Base-by-base conservation (phyloP, 2,113 vertebrate species). In the Morone saxatilis region DNA sequence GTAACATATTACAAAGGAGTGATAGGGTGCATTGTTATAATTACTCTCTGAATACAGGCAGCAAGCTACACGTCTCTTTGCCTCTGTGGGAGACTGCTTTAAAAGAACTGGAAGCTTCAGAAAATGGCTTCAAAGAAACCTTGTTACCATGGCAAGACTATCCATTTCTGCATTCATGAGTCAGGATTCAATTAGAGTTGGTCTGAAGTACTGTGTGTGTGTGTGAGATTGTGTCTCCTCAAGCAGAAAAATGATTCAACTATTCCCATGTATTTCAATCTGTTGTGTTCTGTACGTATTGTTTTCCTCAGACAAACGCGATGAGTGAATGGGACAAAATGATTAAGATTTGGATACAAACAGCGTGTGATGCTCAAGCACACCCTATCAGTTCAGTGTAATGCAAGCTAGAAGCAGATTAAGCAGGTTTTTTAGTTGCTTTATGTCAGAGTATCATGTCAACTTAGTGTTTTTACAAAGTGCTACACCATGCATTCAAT, bases 381-480 rank as follows among this genome's bases (percentile, higher is more conserved):
- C 93, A 94, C 94, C 93, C 92, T 83, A 93, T 95, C 92, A 89
- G 82, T 91, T 93, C 89, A 90, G 63, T 89, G 88, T 89, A 91
- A 91, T 84, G 81, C 71, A 83, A 91, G 87, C 87, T 86, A 48
- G 62, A 90, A 91, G 93, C 90, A 85, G 83, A 69, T 69, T 2
- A 74, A 80, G 84, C 85, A 63, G 50, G 54, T 63, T 51, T 53
- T 74, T 59, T 51, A 56, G 48, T 73, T 67, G 84, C 81, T 78
- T 50, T 47, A 19, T 53, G 19, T 78, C 74, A 51, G 65, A 48
- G 38, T 54, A 40, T 31, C 54, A 77, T 22, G 43, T 68, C 41
- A 71, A 63, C 67, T 67, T 60, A 50, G 57, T 25, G 60, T 84
- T 17, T 31, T n/a, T 75, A 41, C 38, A 50, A 41, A 74, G 54